These are phyloP conservation scores for Oophaga pumilio DNA, from an alignment of 2,113 vertebrate species.

Conservation along the genomic window DNA sequence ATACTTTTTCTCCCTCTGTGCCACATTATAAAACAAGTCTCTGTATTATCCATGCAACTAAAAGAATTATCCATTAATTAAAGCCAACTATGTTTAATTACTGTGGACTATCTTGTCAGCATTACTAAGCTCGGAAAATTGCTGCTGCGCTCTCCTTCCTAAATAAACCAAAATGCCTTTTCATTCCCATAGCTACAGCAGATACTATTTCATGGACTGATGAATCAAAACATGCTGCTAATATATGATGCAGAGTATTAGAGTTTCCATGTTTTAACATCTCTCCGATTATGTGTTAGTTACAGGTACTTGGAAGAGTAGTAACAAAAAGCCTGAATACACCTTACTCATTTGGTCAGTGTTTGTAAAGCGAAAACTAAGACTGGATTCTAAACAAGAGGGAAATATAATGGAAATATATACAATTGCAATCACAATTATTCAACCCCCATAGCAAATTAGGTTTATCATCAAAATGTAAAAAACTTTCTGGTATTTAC, in stretches of 20 bases:
- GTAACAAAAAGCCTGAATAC: too few relatives aligned
- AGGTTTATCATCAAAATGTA: too few relatives aligned
- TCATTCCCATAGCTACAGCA: background rate
- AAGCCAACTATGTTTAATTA: background rate
- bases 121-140: background rate
- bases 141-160: background rate
- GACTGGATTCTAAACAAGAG: too few relatives aligned
- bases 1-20: slow-evolving; percentile 4
- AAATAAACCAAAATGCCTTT: background rate
- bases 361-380: too few relatives aligned
- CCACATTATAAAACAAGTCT: background rate
- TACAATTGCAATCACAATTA: too few relatives aligned
- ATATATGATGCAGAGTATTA: background rate
- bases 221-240: background rate
- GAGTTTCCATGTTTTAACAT: background rate
- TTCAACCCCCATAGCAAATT: too few relatives aligned
- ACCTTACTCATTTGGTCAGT: too few relatives aligned
- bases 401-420: too few relatives aligned
- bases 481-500: too few relatives aligned
- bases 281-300: too few relatives aligned
- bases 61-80: slow-evolving; percentile 14
- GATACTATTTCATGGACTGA: background rate
- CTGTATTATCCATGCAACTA: background rate
- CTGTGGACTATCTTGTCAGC: slow-evolving; percentile 2
- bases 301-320: too few relatives aligned